Base-by-base conservation (phyloP, 2,888 invertebrate species). In the Brachyopa scutellaris region DNA sequence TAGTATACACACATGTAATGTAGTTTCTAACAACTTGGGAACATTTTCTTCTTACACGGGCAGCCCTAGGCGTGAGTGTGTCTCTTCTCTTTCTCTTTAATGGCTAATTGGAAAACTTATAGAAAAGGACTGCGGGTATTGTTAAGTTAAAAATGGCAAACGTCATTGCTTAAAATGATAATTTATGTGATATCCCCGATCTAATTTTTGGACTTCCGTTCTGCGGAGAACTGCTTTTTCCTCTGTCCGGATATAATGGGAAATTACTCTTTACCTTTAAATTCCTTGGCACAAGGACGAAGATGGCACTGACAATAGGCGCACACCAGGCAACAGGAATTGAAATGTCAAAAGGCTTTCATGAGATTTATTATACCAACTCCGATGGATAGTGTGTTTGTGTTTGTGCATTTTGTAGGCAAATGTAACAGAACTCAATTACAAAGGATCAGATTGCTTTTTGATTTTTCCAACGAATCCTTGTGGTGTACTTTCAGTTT, bases 121-220 rank as follows among this genome's bases (percentile, higher is more conserved):
- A 8, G 55, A 36, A 69, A 76, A 76, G 80, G 80, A 76, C 17
- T 42, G 45, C 31, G 47, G n/a, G 62, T 51, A 51, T 69, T 80
- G 62, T 62, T 69, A 51, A 49, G 73, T 19, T 67, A 61, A 73
- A 73, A 66, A 59, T 80, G 69, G 76, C 76, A 76, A 80, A 69
- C 69, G 80, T 69, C 80, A 76, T 80, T 76, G 69, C 73, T 59
- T 79, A 79, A n/a, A 79, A 79, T 66, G 80, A 64, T 80, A n/a
- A 80, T 80, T 80, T 80, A 80, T 76, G 80, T 49, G 80, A 59
- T 31, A 45, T 62, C 62, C 61, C 72, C 42, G n/a, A 19, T 17
- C 59, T 51, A 47, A 62, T 77, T 62, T 47, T 36, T 17, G 57
- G 33, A 47, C 26, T 40, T 33, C 51, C 72, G 9, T 59, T 47